These are phyloP conservation scores for Scylla paramamosain DNA, from an alignment of 1,140 invertebrate genomes.

Conservation along the genomic window DNA sequence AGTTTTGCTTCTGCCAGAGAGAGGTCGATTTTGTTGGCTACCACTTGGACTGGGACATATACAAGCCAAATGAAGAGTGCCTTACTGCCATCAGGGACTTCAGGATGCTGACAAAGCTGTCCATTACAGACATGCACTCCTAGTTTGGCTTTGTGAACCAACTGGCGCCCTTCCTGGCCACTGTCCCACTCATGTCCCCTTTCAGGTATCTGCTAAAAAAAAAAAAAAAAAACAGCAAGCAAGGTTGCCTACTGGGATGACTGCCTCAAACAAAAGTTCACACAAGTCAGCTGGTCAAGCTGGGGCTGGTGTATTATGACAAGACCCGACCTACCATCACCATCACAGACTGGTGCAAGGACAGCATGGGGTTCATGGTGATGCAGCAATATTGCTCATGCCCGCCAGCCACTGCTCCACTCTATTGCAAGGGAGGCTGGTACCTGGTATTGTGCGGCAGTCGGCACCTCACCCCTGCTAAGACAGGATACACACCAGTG, in stretches of 20 bases:
- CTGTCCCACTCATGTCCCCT: conserved; percentile 33
- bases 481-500: conserved; percentile 4
- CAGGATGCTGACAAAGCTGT: background rate
- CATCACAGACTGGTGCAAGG: conserved; percentile 48
- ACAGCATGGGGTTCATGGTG: conserved; percentile 39
- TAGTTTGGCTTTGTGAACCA: conserved; percentile 36
- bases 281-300: conserved; percentile 28
- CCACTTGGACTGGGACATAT: no score
- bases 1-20: background rate
- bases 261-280: background rate
- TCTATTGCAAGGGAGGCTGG: conserved; percentile 49
- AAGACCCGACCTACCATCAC: conserved; percentile 31
- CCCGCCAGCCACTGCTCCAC: background rate
- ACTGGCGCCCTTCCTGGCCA: conserved; percentile 43
- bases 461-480: background rate
- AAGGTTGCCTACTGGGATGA: conserved; percentile 44
- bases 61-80: background rate
- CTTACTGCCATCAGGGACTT: conserved; percentile 25
- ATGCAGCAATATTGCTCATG: conserved; percentile 45
- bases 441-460: conserved; percentile 31
- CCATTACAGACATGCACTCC: background rate
- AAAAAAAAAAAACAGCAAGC: background rate
- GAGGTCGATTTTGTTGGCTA: conserved; percentile 33
- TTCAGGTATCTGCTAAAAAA: conserved; percentile 60
- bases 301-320: conserved; percentile 43